phyloP scores from a whole-genome alignment of 2,113 vertebrate genomes.

The Erythrolamprus reginae region DNA sequence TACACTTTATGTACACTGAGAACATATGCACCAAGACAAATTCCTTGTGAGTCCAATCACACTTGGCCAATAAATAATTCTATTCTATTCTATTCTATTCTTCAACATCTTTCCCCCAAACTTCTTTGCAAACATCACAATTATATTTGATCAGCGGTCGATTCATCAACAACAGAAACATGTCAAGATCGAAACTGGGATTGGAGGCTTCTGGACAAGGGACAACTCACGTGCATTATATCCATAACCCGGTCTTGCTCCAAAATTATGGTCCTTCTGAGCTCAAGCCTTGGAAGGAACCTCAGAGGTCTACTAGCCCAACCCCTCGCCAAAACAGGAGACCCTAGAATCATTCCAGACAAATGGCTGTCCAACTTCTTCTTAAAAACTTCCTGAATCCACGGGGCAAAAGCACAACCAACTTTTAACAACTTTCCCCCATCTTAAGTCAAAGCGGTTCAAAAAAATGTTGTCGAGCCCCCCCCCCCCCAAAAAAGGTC shows the following conservation, averaged over 20 bases:
- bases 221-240: no score
- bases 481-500: neutral
- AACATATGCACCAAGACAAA: no score
- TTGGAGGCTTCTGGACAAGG: neutral
- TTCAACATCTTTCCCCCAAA: neutral
- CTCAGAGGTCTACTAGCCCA: neutral
- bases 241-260: neutral
- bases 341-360: neutral
- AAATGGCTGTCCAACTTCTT: no score
- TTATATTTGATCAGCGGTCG: neutral
- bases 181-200: neutral
- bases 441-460: neutral
- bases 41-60: no score
- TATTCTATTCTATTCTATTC: no score
- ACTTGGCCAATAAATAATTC: no score
- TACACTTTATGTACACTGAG: no score
- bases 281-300: neutral
- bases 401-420: neutral
- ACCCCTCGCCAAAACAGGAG: neutral
- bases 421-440: neutral
- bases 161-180: neutral
- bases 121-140: neutral
- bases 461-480: neutral
- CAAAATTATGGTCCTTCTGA: neutral
- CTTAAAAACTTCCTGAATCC: neutral